Evolutionary conservation across 2,113 vertebrate genomes (phyloP), one percentile per base, ranked within the genome.

Genomic region (Steatornis caripensis): DNA sequence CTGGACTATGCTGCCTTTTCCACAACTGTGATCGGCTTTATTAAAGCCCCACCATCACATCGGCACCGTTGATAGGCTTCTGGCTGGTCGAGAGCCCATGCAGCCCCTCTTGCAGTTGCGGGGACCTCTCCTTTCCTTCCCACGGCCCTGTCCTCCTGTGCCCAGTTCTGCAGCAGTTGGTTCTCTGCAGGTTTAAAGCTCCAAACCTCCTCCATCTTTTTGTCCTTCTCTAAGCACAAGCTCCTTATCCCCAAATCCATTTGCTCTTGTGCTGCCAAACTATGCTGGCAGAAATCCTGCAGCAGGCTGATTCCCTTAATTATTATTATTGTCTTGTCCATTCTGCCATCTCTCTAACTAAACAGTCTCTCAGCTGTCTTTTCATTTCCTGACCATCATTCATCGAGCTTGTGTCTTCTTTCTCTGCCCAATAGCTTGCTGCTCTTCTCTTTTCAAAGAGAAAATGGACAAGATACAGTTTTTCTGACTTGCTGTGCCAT

Each of bases 91-190:
- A 24, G 48, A 61, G 62, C 15, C 37, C 53, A 13, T 20, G 24
- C 39, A 45, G 36, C 18, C 36, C 37, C 32, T 58, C 26, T 46
- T 1, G 0, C 0, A 2, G 5, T 30, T 6, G 1, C 46, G 6
- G 3, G 17, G 43, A 53, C 24, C 8, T 79, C 62, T 37, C 37
- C 58, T 54, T 72, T 29, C 64, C 30, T 30, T 43, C 43, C 23
- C 6, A 0, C 21, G 41, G 34, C 16, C 51, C 17, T 3, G 1
- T 49, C 7, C 17, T 41, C 26, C 34, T 27, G 20, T 2, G 0
- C 17, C 30, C 26, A 37, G 30, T 34, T 48, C n/a, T 55, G 55
- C 21, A 26, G 22, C 18, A 8, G 37, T 19, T 72, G 43, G 19
- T 51, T 41, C 27, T 79, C 34, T 49, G 61, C 21, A 55, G 45